Base-by-base conservation (phyloP, 2,888 invertebrate species). In the Drosophila anomalata region DNA sequence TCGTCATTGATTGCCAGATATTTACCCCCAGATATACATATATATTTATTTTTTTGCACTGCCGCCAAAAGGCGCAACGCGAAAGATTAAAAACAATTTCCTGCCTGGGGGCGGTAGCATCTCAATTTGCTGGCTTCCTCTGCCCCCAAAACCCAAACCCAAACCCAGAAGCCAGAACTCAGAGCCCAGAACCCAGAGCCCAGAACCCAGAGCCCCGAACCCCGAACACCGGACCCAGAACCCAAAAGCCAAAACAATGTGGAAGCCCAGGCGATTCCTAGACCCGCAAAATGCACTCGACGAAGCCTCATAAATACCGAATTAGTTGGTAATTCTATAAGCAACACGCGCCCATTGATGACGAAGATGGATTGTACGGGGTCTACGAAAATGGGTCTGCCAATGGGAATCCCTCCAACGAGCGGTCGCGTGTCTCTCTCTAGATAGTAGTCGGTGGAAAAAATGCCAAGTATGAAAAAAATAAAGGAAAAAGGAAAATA, bases 241-340 rank as follows among this genome's bases (percentile, higher is more conserved):
- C 24, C 42, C 29, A 29, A 22, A 39, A 57, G 58, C 60, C 60
- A 24, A 31, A 31, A 17, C 42, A 42, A 47, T 31, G 46, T 47
- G 29, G 42, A 39, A 57, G 39, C 58, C 62, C 62, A 46, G 44
- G 54, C 59, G 39, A 51, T 65, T 65, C 69, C 55, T 57, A 47
- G 56, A 55, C 67, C 71, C 71, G 63, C 70, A 65, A 65, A 65
- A 63, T 69, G 67, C 74, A 61, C 78, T 86, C 76, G 78, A 75
- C 69, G 89, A 89, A 90, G 89, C 89, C 89, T 90, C 89, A 90
- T 90, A 90, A 89, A 89, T 89, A 89, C 88, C 79, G 90, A 90
- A 89, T 89, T 90, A 86, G 88, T 86, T 84, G 82, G 91, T 91
- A 91, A 91, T 91, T 90, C 90, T 91, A 91, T 91, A 90, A 90